Base-by-base conservation (phyloP, 2,113 vertebrate species). In the Peucedramus taeniatus region DNA sequence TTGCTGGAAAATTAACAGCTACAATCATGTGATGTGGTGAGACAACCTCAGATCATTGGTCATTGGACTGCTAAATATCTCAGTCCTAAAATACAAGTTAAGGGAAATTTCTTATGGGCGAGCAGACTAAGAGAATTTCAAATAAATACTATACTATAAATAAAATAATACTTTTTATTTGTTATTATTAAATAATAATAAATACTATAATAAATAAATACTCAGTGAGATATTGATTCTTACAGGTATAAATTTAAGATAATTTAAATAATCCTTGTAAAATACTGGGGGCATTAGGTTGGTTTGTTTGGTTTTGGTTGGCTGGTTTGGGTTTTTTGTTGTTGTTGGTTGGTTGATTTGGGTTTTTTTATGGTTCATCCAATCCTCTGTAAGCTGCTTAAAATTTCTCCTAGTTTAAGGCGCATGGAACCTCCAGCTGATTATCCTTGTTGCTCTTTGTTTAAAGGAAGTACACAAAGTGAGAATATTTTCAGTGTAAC, bases 81-180 rank as follows among this genome's bases (percentile, higher is more conserved):
- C 21, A 76, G 49, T 42, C 35, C 5, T 76, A 27, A 47, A 30
- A 60, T 15, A 8, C 4, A 17, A 0, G 0, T n/a, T 44, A 65
- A 16, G 8, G 31, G 26, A 78, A 78, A 42, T 78, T 37, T 84
- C 19, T 37, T 45, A 17, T 31, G 12, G 9, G 15, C n/a, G 26
- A 81, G 47, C 9, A 74, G 33, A 70, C 70, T 17, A 50, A 13
- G 6, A 54, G 5, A 54, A 50, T 49, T 70, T 79, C 21, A 54
- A 63, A 49, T 11, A 74, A 90, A 71, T 2, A 2, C 15, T 66
- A n/a, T n/a, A n/a, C n/a, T n/a, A n/a, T n/a, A n/a, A n/a, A n/a
- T n/a, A n/a, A n/a, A n/a, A n/a, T n/a, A n/a, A n/a, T n/a, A n/a
- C n/a, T n/a, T n/a, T n/a, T n/a, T n/a, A n/a, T n/a, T n/a, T n/a